phyloP scores from a whole-genome alignment of 2,113 vertebrate species.

The Phalacrocorax aristotelis region DNA sequence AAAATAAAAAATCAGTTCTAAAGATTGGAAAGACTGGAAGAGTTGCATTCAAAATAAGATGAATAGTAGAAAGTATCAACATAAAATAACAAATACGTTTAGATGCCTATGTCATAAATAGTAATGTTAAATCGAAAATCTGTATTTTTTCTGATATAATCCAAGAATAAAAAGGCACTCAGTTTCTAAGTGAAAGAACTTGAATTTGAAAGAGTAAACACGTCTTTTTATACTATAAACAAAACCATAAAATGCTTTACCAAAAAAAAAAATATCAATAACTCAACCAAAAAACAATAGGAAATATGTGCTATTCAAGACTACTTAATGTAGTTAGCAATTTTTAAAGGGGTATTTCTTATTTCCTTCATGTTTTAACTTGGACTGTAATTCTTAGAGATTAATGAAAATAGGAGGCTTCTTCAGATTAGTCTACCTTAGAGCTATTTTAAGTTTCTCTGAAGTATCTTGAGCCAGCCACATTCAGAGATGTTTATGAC shows the following conservation, averaged over 20 bases:
- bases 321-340: not conserved
- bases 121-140: not conserved
- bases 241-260: not conserved
- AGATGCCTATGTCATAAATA: not conserved
- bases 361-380: not conserved
- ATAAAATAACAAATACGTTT: not conserved
- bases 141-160: not conserved
- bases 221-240: not conserved
- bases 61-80: not conserved
- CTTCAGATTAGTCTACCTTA: not conserved
- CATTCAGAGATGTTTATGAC: not conserved
- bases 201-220: not conserved
- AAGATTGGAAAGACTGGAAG: not conserved
- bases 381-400: not conserved
- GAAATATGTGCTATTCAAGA: not conserved
- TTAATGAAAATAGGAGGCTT: not conserved
- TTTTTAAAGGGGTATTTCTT: not conserved
- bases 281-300: not conserved
- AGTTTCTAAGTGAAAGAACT: not conserved
- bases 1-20: not conserved
- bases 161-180: not conserved
- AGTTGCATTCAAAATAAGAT: not conserved
- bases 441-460: not conserved
- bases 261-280: not conserved
- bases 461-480: not conserved